Base-by-base conservation (phyloP, 1,140 invertebrate species). In the Oncopeltus fasciatus region DNA sequence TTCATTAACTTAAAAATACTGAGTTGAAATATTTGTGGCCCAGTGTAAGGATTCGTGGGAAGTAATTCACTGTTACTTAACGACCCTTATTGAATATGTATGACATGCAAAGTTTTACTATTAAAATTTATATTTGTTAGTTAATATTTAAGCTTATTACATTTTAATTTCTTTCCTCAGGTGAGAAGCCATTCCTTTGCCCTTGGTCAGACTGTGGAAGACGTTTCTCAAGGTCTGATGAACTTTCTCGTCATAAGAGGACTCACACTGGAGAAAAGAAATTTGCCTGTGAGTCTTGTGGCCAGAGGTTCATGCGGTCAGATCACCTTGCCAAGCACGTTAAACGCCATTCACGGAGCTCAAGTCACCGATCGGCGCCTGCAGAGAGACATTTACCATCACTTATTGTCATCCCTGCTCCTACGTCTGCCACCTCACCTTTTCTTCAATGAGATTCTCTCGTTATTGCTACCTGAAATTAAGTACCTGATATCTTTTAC, bases 241-340 rank as follows among this genome's bases (percentile, higher is more conserved):
- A 98, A 76, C 77, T 97, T 0, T 94, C 92, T 1, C 80, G 95
- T 0, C 94, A 98, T 74, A 90, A 92, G 69, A 80, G 93, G 9
- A 95, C 92, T 0, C 93, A 98, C 71, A 91, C 90, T 21, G 94
- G 94, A 1, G 95, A 97, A 73, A 97, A 96, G 74, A 90, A 93
- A 72, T 97, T 97, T 74, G 86, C 81, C 0, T 98, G 95, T 71
- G 71, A 75, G 3, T 83, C 89, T 27, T 98, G 95, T 71, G 82
- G 83, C 61, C 84, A 92, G 67, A 80, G 90, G 60, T 97, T 98
- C 76, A 95, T 97, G 91, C 81, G 95, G 43, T 95, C 88, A 64
- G 92, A 94, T 74, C 92, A 94, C 73, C 76, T 95, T 57, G 85
- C 89, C 4, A 94, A 94, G 73, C 91, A 95, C 74, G 84, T 89